Percentiles rank a stretch among this genome's conserved stretches.
Evolutionary conservation across 2,797 vertebrate genomes (phyloP).

Genomic region (Enteromius thamalakanensis): DNA sequence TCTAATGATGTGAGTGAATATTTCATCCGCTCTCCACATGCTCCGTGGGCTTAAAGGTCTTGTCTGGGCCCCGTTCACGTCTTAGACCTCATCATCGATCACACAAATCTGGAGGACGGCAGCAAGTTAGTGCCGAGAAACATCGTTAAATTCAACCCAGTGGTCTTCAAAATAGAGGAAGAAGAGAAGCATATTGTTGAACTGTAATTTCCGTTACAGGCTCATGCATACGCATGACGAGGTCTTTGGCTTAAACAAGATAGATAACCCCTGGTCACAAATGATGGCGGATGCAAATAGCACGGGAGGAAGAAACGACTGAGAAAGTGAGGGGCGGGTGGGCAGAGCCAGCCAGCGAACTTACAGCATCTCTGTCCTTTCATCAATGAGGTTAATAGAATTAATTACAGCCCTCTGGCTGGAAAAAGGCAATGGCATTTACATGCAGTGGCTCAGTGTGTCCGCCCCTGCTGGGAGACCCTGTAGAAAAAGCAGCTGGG

Average conservation of each 20-base stretch:
- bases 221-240: slow-evolving; percentile 53
- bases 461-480: slow-evolving; percentile 58
- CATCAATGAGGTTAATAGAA: slow-evolving; percentile 74
- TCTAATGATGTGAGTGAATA: slow-evolving; percentile 58
- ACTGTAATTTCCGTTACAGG: slow-evolving; percentile 45
- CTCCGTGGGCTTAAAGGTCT: slow-evolving; percentile 51
- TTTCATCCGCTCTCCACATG: slow-evolving; percentile 52
- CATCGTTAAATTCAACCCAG: slow-evolving; percentile 36
- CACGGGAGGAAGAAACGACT: slow-evolving; percentile 43
- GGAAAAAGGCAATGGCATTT: slow-evolving; percentile 71
- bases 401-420: slow-evolving; percentile 71
- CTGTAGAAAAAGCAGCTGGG: slow-evolving; percentile 66
- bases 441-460: slow-evolving; percentile 65
- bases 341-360: slow-evolving; percentile 62
- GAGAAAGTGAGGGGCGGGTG: slow-evolving; percentile 57
- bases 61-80: slow-evolving; percentile 51
- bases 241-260: slow-evolving; percentile 37
- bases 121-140: slow-evolving; percentile 46
- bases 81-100: slow-evolving; percentile 55
- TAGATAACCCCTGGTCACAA: slow-evolving; percentile 52
- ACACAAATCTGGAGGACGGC: slow-evolving; percentile 50
- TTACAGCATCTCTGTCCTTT: slow-evolving; percentile 70
- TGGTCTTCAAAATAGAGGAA: slow-evolving; percentile 40
- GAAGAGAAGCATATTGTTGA: slow-evolving; percentile 44
- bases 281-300: slow-evolving; percentile 50